Evolutionary conservation across 2,797 vertebrate genomes (phyloP), one percentile per base, ranked within the genome.

Genomic region (Catamblyrhynchus diadema): DNA sequence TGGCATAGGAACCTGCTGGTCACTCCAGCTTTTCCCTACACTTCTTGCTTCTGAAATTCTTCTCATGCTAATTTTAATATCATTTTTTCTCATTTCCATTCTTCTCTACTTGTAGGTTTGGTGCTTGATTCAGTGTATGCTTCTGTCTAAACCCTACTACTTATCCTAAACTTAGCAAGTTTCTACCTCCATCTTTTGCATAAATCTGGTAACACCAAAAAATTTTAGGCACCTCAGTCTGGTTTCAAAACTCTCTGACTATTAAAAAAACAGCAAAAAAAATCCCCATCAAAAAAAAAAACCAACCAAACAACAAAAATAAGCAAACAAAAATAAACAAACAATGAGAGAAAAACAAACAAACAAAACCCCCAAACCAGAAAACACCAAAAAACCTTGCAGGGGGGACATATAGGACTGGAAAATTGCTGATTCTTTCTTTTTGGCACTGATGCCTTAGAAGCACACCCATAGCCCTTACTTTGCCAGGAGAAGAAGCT

Each of bases 341-440:
- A 14, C 2, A 32, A 22, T 24, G 6, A 22, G 35, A 23, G 2
- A 45, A 33, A 37, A 24, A 10, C 10, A 27, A 41, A 10, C 2
- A 41, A 48, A 24, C 19, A 41, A 41, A 61, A 32, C 8, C 33
- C 14, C 30, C 16, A 35, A 57, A 25, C 23, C 15, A 57, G 22
- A 33, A 28, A 14, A 8, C 7, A 42, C 21, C 4, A 21, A 54
- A 32, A 37, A 18, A 6, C 11, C 35, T 70, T 45, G 8, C 0
- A 0, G 12, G 4, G 5, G 15, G 1, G 50, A 18, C 4, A 35
- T 20, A 14, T 2, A 45, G 12, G 16, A 64, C 27, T 44, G 39
- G 25, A 83, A 86, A 80, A 66, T 6, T 67, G 20, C 15, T 33
- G 16, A n/a, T 81, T 78, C 8, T 22, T 66, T 3, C 30, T 44